Conservation (phyloP, 2,797 vertebrate genomes). For the Pangasius mekongensis region DNA sequence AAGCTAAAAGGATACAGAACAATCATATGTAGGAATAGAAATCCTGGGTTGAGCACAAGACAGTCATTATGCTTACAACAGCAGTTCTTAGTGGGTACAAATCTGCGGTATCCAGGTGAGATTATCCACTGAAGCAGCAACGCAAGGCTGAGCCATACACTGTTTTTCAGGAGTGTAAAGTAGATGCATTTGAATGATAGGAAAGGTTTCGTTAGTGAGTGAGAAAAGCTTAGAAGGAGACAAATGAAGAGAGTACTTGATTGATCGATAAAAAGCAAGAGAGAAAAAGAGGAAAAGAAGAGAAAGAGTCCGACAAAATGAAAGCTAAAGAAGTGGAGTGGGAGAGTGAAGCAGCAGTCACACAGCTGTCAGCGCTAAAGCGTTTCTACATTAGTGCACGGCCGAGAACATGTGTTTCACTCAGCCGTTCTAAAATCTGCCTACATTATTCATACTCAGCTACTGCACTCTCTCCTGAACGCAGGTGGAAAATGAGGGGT, state of each 20-base stretch:
- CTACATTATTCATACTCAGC: constrained; percentile 74
- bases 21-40: background rate
- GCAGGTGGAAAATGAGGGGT: constrained; percentile 33
- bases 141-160: background rate
- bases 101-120: background rate
- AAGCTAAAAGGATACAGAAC: background rate
- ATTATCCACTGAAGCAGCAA: background rate
- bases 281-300: background rate
- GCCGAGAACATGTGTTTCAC: constrained; percentile 71
- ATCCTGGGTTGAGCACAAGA: background rate
- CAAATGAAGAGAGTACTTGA: background rate
- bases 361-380: constrained; percentile 64
- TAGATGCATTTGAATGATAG: background rate
- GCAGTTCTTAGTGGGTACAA: background rate
- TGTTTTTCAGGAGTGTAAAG: background rate
- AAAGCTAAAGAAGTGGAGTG: constrained; percentile 45
- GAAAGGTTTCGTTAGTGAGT: background rate
- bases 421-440: constrained; percentile 59
- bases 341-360: constrained; percentile 63
- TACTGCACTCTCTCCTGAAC: background rate
- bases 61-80: background rate
- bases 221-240: background rate
- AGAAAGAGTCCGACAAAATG: background rate
- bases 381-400: constrained; percentile 65
- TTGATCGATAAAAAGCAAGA: background rate